Conservation (phyloP, 2,113 vertebrate species). For the Phasianus colchicus region DNA sequence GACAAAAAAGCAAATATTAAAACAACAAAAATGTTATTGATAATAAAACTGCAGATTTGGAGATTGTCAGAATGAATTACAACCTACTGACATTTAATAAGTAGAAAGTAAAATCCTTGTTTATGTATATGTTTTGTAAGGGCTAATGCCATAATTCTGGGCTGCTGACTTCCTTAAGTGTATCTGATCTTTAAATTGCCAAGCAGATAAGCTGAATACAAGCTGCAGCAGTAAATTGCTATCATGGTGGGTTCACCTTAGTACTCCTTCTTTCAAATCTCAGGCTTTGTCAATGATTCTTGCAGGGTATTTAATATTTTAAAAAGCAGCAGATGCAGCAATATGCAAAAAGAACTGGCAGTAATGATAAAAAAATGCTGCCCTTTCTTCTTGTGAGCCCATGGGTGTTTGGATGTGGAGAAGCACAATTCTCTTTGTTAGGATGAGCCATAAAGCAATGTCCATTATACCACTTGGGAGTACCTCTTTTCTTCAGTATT, state of each 20-base stretch:
- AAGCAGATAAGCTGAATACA: background rate
- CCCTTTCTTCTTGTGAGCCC: slow-evolving; percentile 4
- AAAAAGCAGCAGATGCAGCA: slow-evolving; percentile 25
- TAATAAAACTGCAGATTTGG: background rate
- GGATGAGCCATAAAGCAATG: background rate
- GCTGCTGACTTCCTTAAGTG: background rate
- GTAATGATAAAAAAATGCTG: background rate
- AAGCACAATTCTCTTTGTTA: slow-evolving; percentile 9
- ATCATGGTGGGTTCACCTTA: background rate
- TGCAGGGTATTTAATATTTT: slow-evolving; percentile 66
- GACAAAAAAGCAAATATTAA: background rate
- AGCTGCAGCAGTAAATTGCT: background rate
- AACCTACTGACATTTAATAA: background rate
- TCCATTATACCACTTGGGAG: background rate
- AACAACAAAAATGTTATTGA: background rate
- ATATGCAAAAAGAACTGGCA: background rate
- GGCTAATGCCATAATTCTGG: background rate
- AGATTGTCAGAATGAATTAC: background rate
- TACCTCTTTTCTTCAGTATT: background rate
- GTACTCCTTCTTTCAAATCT: slow-evolving; percentile 44
- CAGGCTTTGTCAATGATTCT: slow-evolving; percentile 45
- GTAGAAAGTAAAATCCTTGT: background rate
- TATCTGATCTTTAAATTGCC: slow-evolving; percentile 26
- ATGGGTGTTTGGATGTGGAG: background rate
- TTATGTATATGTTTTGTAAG: slow-evolving; percentile 49